Evolutionary conservation across 2,797 vertebrate species (phyloP).

Genomic region (Sparus aurata): DNA sequence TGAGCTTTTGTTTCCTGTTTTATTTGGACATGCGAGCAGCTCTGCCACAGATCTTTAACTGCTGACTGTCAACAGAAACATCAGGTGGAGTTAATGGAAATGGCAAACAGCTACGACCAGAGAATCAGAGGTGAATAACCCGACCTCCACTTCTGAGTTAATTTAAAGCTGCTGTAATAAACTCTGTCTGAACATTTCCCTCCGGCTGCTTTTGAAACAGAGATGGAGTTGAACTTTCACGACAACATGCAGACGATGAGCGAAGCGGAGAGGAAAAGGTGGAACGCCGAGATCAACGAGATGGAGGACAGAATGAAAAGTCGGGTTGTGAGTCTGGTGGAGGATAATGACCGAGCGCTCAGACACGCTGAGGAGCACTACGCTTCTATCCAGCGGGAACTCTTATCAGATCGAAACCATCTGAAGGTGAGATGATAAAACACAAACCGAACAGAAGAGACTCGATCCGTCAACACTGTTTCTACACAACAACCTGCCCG

Average conservation of each 20-base stretch:
- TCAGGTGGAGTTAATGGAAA: conserved; percentile 74
- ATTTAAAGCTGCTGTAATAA: neutral
- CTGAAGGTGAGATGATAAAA: conserved; percentile 45
- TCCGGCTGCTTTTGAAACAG: conserved; percentile 20
- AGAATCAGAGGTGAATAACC: conserved; percentile 52
- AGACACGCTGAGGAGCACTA: conserved; percentile 29
- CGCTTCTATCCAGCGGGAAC: neutral
- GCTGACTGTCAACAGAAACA: conserved; percentile 60
- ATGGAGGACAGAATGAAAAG: conserved; percentile 22
- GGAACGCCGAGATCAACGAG: neutral
- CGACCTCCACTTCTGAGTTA: neutral
- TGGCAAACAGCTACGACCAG: conserved; percentile 42
- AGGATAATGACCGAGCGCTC: conserved; percentile 22
- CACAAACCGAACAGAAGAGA: too few species aligned
- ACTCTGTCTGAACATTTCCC: neutral
- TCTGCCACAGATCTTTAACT: fast-evolving
- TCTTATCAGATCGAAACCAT: neutral
- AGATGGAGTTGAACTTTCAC: conserved; percentile 30
- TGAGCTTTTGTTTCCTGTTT: neutral
- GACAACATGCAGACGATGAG: neutral
- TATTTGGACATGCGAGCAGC: too few species aligned
- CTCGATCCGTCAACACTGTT: too few species aligned
- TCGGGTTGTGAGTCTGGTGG: neutral
- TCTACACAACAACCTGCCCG: too few species aligned
- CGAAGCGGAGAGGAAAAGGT: conserved; percentile 1